Evolutionary conservation across 1,140 invertebrate genomes (phyloP), one percentile per base, ranked within the genome.

Genomic region (Tribolium madens): DNA sequence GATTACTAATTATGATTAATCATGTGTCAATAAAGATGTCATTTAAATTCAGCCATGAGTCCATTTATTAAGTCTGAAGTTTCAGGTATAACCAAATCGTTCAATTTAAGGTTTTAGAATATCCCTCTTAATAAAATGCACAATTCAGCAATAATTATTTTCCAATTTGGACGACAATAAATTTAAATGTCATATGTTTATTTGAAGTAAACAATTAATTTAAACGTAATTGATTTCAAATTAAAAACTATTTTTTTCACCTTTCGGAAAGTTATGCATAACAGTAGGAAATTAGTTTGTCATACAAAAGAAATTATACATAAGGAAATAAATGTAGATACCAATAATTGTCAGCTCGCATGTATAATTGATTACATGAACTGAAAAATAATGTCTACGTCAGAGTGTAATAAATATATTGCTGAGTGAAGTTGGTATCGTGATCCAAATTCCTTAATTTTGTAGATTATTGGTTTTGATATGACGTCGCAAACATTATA

Each of bases 401-500:
- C 21, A 26, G 6, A 26, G 21, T 26, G 21, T 26, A 26, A 26
- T 26, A 26, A 26, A 26, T 26, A 26, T 26, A 26, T 26, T 26
- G 21, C 1, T 26, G 21, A 26, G 21, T 26, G 21, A 5, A 26
- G 21, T 3, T 26, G 3, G 21, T 26, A 3, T 26, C 21, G 21
- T 26, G 21, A 26, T 26, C 21, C n/a, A 33, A 31, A 13, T 64
- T 64, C 12, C 13, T 6, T 31, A 64, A 64, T 33, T 60, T 64
- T 26, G 18, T n/a, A 10, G 52, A 57, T 57, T 57, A 57, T 21
- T 57, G 17, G 21, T 26, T 57, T 57, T 57, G 17, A 57, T 57
- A 57, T 26, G 17, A 3, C 52, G 52, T 21, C 17, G 57, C 26
- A 64, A 57, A 33, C 57, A 10, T 57, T 57, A 57, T 10, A 57